Evolutionary conservation across 2,797 vertebrate species (phyloP), one percentile per base, ranked within the genome.

Genomic region (Danio tinwini): DNA sequence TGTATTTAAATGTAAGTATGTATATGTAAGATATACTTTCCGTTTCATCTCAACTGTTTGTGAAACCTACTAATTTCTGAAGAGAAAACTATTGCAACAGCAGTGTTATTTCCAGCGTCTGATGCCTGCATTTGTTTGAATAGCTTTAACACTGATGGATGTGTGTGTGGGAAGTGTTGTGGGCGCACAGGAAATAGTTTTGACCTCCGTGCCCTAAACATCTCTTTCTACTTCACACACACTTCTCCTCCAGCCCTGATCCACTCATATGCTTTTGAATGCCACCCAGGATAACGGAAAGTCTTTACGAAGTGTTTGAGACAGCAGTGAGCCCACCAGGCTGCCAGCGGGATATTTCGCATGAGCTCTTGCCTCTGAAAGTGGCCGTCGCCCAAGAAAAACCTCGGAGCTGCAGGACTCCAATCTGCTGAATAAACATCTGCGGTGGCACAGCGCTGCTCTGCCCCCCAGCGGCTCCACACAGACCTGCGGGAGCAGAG

Each of bases 161-260:
- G 37, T 58, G 63, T 67, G 16, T 53, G 63, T 64, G 29, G 67
- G 58, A 74, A 49, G 59, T 59, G 44, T 55, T 61, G 49, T 73
- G 50, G 16, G 29, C 47, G 74, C 59, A 81, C 62, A 84, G 87
- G 85, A 83, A 85, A 81, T 85, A 59, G 69, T 53, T 74, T 71
- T 84, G 82, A 85, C 83, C 81, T 68, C 59, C 17, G 49, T 76
- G 76, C 80, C 81, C 40, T 64, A 74, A 64, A 64, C 65, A 44
- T 50, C 44, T 40, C 72, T 50, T 62, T 7, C 74, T 29, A 52
- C 19, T 74, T 17, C 64, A 39, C 49, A n/a, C 9, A 56, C 55
- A 65, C 59, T 29, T 72, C 53, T 4, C 19, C 13, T 37, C 29
- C 8, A 59, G 19, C 19, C 39, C 59, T 59, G n/a, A 73, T 47